Evolutionary conservation across 2,797 vertebrate genomes (phyloP), one percentile per base, ranked within the genome.

Genomic region (Heteromormyrus szaboi): DNA sequence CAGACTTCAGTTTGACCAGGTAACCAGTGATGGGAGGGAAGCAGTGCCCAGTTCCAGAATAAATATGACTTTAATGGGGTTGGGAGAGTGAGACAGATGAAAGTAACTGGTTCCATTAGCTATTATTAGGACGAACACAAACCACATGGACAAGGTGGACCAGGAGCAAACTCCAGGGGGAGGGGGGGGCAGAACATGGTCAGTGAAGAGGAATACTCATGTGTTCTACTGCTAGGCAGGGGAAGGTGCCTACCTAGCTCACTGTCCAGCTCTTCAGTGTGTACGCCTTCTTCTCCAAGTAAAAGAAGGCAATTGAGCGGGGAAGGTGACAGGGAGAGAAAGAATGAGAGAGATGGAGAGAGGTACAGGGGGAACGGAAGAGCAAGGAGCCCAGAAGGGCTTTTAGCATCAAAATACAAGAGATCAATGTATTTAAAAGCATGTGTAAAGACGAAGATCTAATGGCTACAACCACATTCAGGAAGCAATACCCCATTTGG

Each of bases 241-340:
- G 76, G 92, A 92, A 90, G 89, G 91, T 93, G 92, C 96, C 91
- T 98, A 99, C 98, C 98, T 95, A 98, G 95, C 95, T 99, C 98
- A 96, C 97, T 98, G 97, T 99, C 98, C 97, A 98, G 97, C 95
- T 99, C 98, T 94, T 99, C 98, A 93, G 98, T 99, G 92, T 99
- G 98, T 90, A 99, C 98, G 95, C 98, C 98, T 98, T 99, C 98
- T 99, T 95, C 97, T 98, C 97, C 94, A 96, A 93, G 92, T 94
- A 93, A 95, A 91, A 91, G 94, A 94, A 94, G 93, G 92, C 93
- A 93, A 94, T 94, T 94, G 93, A 91, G 87, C 88, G 48, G 53
- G 89, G 87, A 33, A 95, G 95, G 95, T 86, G 95, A 95, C 95
- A 96, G 95, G 96, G 93, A 96, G 94, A 96, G 92, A 50, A 22